These are phyloP conservation scores for Alligator sinensis DNA, from an alignment of 2,113 vertebrate genomes.

Conservation along the genomic window DNA sequence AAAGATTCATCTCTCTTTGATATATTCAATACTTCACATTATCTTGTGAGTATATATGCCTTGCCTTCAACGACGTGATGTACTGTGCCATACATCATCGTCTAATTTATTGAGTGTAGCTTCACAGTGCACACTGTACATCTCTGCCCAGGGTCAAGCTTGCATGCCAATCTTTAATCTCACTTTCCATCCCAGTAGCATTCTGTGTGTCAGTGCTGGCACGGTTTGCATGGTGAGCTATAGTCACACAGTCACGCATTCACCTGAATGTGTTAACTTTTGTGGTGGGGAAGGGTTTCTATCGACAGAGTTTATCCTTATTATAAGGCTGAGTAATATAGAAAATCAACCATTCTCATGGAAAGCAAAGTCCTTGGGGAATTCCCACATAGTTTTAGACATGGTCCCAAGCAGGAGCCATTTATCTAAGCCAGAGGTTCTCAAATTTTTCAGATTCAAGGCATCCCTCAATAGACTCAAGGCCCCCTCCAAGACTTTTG, in stretches of 20 bases:
- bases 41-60: slow-evolving; percentile 71
- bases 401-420: neutral
- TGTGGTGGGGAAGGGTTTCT: neutral
- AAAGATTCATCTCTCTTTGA: slow-evolving; percentile 70
- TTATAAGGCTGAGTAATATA: neutral
- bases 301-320: neutral
- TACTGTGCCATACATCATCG: slow-evolving; percentile 58
- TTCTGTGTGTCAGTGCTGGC: neutral
- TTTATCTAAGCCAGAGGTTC: neutral
- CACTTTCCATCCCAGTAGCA: neutral
- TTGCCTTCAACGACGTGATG: slow-evolving; percentile 66
- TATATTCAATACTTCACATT: slow-evolving; percentile 71
- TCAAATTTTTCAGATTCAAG: too few species aligned
- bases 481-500: too few species aligned
- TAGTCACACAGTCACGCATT: neutral
- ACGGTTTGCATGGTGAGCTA: accelerated
- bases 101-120: slow-evolving; percentile 68
- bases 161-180: slow-evolving; percentile 9
- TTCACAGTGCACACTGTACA: neutral
- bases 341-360: neutral
- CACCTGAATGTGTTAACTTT: accelerated
- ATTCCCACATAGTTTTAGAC: neutral
- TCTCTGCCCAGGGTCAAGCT: slow-evolving; percentile 52
- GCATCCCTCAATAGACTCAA: too few species aligned
- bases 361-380: neutral